phyloP scores from a whole-genome alignment of 1,140 invertebrate genomes.

The Saccostrea glomerata region DNA sequence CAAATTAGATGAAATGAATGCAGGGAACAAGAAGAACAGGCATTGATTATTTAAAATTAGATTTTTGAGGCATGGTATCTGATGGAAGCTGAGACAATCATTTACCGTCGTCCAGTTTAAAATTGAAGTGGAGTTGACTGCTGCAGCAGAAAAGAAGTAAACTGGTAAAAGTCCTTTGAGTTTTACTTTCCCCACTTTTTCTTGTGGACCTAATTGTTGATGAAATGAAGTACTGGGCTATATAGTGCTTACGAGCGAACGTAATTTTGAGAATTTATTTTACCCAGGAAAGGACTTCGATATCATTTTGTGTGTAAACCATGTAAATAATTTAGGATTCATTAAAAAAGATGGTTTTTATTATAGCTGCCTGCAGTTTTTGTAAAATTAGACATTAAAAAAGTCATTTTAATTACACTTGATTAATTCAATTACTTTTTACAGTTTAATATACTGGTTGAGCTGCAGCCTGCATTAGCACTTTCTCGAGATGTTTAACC shows the following conservation, averaged over 20 bases:
- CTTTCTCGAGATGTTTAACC: conserved; percentile 63
- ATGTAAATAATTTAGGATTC: too few relatives aligned
- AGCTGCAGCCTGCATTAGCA: background rate
- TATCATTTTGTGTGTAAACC: too few relatives aligned
- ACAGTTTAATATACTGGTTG: background rate
- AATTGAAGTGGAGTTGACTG: background rate
- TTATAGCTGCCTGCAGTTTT: too few relatives aligned
- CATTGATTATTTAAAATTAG: background rate
- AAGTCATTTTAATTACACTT: too few relatives aligned
- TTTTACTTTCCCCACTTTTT: background rate
- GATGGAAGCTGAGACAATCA: background rate
- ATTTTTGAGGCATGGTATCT: background rate
- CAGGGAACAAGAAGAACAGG: background rate
- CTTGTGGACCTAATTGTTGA: too few relatives aligned
- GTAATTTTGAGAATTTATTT: too few relatives aligned
- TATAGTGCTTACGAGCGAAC: too few relatives aligned
- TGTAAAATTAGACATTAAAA: too few relatives aligned
- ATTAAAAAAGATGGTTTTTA: too few relatives aligned
- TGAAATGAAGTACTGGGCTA: too few relatives aligned
- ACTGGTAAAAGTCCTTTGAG: background rate
- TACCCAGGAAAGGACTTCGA: too few relatives aligned
- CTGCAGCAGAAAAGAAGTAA: background rate
- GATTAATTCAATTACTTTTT: too few relatives aligned
- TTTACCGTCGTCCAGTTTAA: background rate
- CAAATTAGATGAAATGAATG: conserved; percentile 30